Base-by-base conservation (phyloP, 1,140 invertebrate species). In the Cyclina sinensis region DNA sequence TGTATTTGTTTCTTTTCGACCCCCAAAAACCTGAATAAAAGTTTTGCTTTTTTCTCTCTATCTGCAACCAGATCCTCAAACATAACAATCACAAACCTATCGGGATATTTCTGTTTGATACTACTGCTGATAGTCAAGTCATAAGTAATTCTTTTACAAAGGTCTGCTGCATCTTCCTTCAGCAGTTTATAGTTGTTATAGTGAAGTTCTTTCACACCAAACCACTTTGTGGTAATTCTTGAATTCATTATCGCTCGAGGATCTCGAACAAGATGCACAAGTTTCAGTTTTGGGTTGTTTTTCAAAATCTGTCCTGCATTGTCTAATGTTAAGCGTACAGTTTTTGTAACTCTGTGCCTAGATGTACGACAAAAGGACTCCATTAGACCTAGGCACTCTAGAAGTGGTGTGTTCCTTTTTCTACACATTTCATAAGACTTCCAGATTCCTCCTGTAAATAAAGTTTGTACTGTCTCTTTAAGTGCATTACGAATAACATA, bases 211-310 rank as follows among this genome's bases (percentile, higher is more conserved):
- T 83, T 39, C n/a, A 83, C 5, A 27, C 21, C 30, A 78, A 76
- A 74, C 84, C 74, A 76, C 27, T 46, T 78, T 27, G 74, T 86
- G 1, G 70, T 57, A 43, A 78, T 27, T 30, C 70, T 48, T 7
- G 70, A 85, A 18, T 85, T 70, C 30, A 85, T 85, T 5, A 85
- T 57, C 14, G 65, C 82, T 18, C 82, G 62, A 0, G 84, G 84
- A 51, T 86, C 84, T 30, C 84, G 46, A 35, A 86, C 46, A 21
- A 86, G 37, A 37, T 86, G 84, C 18, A 86, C 39, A 18, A 79
- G 18, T 68, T 57, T 76, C 32, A 86, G 21, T n/a, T 65, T 30
- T 65, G 54, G 74, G 21, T 65, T 46, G 7, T 46, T 39, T 9
- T 35, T 14, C n/a, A 86, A 70, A n/a, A 65, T 27, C 9, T 7